Evolutionary conservation across 2,888 invertebrate genomes (phyloP).

Genomic region (Electrophaes corylata): DNA sequence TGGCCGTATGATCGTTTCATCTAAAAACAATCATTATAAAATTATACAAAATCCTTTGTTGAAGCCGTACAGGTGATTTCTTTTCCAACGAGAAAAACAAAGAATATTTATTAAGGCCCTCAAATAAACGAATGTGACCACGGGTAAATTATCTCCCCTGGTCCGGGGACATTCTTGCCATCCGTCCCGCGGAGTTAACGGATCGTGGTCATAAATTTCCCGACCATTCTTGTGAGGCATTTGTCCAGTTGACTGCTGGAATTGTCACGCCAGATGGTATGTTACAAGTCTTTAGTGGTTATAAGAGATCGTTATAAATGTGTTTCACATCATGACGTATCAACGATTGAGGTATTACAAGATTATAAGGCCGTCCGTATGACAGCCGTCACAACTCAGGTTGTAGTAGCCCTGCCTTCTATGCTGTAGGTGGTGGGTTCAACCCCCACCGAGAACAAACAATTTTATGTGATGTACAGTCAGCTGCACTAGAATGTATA

Average conservation of each 20-base stretch:
- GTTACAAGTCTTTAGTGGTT: constrained; percentile 38
- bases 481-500: too few relatives aligned
- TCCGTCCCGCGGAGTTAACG: constrained; percentile 59
- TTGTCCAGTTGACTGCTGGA: constrained; percentile 64
- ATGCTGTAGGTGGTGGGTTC: too few relatives aligned
- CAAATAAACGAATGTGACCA: constrained; percentile 36
- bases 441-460: too few relatives aligned
- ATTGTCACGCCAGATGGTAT: constrained; percentile 39
- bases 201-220: constrained; percentile 66
- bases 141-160: constrained; percentile 39
- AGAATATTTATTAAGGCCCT: constrained; percentile 20
- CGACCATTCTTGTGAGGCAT: constrained; percentile 67
- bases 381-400: too few relatives aligned
- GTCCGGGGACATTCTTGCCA: constrained; percentile 58
- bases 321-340: background rate
- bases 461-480: too few relatives aligned
- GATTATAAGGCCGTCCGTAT: too few relatives aligned
- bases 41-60: background rate
- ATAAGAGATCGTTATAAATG: constrained; percentile 26
- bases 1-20: too few relatives aligned
- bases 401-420: too few relatives aligned
- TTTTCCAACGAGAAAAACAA: background rate
- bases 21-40: too few relatives aligned
- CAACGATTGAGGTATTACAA: background rate
- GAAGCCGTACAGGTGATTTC: background rate